These are phyloP conservation scores for Rhinogobius similis DNA, from an alignment of 2,113 vertebrate genomes.

Conservation along the genomic window DNA sequence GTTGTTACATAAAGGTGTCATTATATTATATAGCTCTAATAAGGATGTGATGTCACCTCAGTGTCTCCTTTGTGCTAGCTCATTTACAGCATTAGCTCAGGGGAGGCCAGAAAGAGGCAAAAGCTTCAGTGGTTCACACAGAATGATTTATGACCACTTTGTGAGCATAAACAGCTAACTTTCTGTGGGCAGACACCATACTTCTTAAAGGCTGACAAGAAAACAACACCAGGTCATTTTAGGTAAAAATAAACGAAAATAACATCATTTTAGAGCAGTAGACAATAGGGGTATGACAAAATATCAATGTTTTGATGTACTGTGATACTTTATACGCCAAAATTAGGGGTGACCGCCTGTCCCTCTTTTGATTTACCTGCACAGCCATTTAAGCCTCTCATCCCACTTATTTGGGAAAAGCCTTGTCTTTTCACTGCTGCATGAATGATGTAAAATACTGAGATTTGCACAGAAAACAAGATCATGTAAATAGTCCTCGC, in stretches of 20 bases:
- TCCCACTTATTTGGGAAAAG: no score
- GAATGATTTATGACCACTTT: background rate
- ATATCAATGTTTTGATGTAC: background rate
- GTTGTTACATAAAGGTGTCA: background rate
- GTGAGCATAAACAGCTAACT: background rate
- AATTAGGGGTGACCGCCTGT: no score
- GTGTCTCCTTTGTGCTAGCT: conserved; percentile 1
- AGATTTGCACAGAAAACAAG: no score
- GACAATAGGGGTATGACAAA: background rate
- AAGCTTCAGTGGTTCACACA: background rate
- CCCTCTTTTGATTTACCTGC: no score
- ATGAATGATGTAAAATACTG: no score
- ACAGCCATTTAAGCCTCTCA: no score
- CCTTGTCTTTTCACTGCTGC: no score
- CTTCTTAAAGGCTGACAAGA: background rate
- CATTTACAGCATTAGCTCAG: conserved; percentile 1
- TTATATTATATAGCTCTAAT: background rate
- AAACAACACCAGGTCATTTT: conserved; percentile 3
- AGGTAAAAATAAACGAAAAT: background rate
- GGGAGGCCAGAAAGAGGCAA: background rate
- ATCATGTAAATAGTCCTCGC: no score
- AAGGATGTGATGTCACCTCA: background rate
- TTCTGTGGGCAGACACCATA: background rate
- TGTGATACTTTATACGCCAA: background rate
- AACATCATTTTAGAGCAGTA: background rate